Evolutionary conservation across 2,113 vertebrate species (phyloP), one percentile per base, ranked within the genome.

Genomic region (Progne subis): DNA sequence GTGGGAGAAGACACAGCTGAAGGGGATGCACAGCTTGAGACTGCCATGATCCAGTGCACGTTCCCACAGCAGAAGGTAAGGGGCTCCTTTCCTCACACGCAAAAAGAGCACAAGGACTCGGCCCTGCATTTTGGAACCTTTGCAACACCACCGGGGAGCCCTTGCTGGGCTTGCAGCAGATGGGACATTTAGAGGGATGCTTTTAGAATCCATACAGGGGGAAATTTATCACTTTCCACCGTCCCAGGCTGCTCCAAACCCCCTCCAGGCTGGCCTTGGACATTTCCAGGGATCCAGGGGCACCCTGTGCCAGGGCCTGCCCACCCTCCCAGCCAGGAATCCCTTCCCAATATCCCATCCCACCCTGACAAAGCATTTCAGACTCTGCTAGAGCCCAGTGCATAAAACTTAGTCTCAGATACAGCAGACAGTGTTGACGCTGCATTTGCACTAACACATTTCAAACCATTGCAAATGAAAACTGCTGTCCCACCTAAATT

Each of bases 41-140:
- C 98, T n/a, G 98, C 99, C 82, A 98, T 99, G 97, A 98, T 98
- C 20, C 98, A 99, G 82, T 98, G 97, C 47, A 97, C 96, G 1
- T 98, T 99, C 87, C 99, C 98, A 7, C 98, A 98, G 79, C 98
- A 98, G 84, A 99, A 99, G 99, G 99, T 99, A 97, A 96, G 75
- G 9, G 23, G 6, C 19, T 11, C 0, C 41, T 49, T 12, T 21
- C n/a, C 28, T 61, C 37, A 11, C 52, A 3, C 1, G 2, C 17
- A 8, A 6, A 11, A 21, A 9, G 1, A 23, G 19, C 13, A 31
- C 12, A 3, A 59, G 44, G 23, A 1, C 28, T 18, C 18, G 25
- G 44, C 34, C 46, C 37, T 44, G 46, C 15, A 3, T 18, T 43
- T 8, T 18, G 55, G 21, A 19, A 4, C 44, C 32, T 82, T 20